Conservation (phyloP, 2,888 invertebrate species). For the Notocelia uddmanniana region DNA sequence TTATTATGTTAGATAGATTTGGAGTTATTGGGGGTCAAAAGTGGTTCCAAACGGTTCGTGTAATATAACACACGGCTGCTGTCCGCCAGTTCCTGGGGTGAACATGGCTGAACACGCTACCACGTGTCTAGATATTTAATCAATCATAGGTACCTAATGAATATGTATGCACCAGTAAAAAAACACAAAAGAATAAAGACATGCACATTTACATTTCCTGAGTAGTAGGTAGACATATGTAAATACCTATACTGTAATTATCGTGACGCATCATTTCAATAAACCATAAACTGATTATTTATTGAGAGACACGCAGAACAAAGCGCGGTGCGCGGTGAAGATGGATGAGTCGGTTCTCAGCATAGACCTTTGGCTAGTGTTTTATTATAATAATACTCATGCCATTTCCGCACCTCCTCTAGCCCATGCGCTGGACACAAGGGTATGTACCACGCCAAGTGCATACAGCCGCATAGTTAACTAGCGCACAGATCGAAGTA, state of each 20-base stretch:
- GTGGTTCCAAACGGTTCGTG: no score
- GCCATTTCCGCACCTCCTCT: slow-evolving; percentile 63
- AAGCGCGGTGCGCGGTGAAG: slow-evolving; percentile 50
- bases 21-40: no score
- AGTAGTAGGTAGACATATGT: slow-evolving; percentile 47
- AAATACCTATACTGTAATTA: slow-evolving; percentile 48
- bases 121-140: neutral
- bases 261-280: slow-evolving; percentile 57
- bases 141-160: neutral
- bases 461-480: neutral
- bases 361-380: slow-evolving; percentile 15
- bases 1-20: no score
- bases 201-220: slow-evolving; percentile 48
- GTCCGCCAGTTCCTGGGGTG: no score
- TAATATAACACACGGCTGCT: no score
- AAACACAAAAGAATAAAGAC: slow-evolving; percentile 16
- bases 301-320: slow-evolving; percentile 58
- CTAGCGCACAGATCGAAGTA: neutral
- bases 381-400: slow-evolving; percentile 59
- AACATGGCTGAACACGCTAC: no score
- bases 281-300: slow-evolving; percentile 57
- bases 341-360: slow-evolving; percentile 13
- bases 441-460: slow-evolving; percentile 17
- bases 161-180: neutral
- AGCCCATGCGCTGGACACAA: slow-evolving; percentile 9